These are phyloP conservation scores for Copidosoma aretas DNA, from an alignment of 2,888 invertebrate species.

Conservation along the genomic window DNA sequence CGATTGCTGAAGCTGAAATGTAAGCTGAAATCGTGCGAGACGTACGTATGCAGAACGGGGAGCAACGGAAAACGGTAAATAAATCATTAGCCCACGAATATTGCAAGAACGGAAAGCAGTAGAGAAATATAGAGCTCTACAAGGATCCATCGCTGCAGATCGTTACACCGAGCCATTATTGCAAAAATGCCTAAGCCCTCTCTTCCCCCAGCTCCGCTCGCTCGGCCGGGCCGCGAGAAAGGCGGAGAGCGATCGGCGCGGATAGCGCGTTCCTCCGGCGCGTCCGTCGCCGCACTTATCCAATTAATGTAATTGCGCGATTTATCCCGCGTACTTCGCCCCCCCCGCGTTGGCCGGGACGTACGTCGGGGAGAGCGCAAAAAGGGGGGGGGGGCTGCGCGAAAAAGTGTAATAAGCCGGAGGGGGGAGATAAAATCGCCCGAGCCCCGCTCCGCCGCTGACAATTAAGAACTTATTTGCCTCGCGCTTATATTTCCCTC, in stretches of 20 bases:
- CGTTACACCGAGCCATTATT: not conserved
- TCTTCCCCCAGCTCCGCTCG: too few relatives aligned
- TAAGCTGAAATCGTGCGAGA: too few relatives aligned
- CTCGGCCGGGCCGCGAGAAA: not conserved
- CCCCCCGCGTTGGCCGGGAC: constrained; percentile 25
- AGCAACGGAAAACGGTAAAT: too few relatives aligned
- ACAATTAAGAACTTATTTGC: constrained; percentile 56
- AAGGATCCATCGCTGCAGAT: too few relatives aligned
- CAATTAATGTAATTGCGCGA: constrained; percentile 61
- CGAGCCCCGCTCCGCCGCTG: constrained; percentile 48
- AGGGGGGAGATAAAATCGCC: constrained; percentile 53
- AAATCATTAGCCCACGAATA: too few relatives aligned
- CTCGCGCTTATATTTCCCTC: constrained; percentile 37
- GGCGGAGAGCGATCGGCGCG: constrained; percentile 14
- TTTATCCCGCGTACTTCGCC: constrained; percentile 48
- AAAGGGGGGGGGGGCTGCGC: constrained; percentile 39
- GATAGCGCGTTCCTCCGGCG: constrained; percentile 34
- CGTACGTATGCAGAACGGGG: too few relatives aligned
- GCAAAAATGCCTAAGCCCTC: not conserved
- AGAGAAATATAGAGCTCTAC: too few relatives aligned
- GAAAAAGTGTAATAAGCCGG: constrained; percentile 41
- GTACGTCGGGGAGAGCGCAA: constrained; percentile 34
- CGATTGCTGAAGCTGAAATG: too few relatives aligned
- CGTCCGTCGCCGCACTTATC: constrained; percentile 52
- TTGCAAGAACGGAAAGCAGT: too few relatives aligned